These are phyloP conservation scores for Bellardia pandia DNA, from an alignment of 2,888 invertebrate species.

Conservation along the genomic window DNA sequence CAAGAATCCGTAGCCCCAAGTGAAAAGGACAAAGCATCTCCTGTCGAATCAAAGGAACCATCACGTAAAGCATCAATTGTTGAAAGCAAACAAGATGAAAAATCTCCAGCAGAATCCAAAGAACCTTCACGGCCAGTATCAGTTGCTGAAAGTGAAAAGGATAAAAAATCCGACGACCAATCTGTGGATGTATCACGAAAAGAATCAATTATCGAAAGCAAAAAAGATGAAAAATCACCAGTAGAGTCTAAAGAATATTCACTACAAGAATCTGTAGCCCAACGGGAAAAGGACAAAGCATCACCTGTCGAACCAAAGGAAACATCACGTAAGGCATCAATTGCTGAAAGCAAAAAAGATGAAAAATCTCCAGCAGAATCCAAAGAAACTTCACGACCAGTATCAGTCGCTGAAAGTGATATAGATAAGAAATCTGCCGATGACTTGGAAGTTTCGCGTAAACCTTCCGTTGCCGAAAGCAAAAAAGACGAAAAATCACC, in stretches of 20 bases:
- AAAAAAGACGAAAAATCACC: conserved; percentile 52
- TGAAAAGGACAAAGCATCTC: conserved; percentile 61
- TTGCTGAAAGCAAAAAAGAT: conserved; percentile 68
- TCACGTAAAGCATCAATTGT: conserved; percentile 58
- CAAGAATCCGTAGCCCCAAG: conserved; percentile 59
- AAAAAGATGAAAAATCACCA: conserved; percentile 47
- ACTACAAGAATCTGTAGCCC: conserved; percentile 38
- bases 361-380: conserved; percentile 63
- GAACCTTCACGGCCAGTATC: conserved; percentile 80
- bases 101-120: conserved; percentile 50
- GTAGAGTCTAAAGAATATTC: conserved; percentile 28
- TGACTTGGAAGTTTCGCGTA: conserved; percentile 3
- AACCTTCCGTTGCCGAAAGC: conserved; percentile 56
- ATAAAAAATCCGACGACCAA: conserved; percentile 33
- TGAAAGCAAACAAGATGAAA: conserved; percentile 51
- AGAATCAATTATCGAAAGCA: conserved; percentile 72
- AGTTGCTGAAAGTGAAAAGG: conserved; percentile 38
- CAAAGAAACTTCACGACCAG: conserved; percentile 56
- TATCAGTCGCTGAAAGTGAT: conserved; percentile 40
- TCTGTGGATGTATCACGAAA: conserved; percentile 79
- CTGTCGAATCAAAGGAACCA: conserved; percentile 45
- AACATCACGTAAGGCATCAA: conserved; percentile 72
- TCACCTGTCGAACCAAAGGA: conserved; percentile 72
- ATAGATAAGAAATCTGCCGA: conserved; percentile 65
- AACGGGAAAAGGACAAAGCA: conserved; percentile 21